Percentiles rank a stretch among this genome's conserved stretches.
phyloP scores from a whole-genome alignment of 2,888 invertebrate species.

The Drosophila leonis region DNA sequence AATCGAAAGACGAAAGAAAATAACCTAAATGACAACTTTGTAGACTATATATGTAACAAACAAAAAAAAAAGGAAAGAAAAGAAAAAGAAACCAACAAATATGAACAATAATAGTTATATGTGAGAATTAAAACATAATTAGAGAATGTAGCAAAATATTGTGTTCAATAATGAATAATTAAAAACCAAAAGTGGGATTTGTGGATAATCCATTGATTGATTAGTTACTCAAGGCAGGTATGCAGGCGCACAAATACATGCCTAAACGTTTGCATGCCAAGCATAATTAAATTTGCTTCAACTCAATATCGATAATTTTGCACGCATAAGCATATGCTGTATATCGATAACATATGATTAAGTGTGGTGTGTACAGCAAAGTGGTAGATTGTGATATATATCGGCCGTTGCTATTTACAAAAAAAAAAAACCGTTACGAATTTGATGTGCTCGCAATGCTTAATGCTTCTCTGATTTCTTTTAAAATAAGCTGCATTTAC shows the following conservation, averaged over 20 bases:
- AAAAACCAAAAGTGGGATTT: slow-evolving; percentile 32
- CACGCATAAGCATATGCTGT: neutral
- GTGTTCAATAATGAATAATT: slow-evolving; percentile 39
- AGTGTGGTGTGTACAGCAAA: neutral
- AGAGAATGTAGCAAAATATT: slow-evolving; percentile 53
- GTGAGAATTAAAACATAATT: slow-evolving; percentile 37
- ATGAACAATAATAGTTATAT: slow-evolving; percentile 73
- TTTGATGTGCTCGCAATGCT: neutral
- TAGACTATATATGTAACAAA: slow-evolving; percentile 58
- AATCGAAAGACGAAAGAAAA: slow-evolving; percentile 23
- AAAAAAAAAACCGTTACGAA: neutral
- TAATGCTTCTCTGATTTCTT: neutral
- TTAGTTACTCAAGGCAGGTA: neutral
- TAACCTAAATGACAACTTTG: slow-evolving; percentile 61
- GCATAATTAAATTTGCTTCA: neutral
- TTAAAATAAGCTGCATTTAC: neutral
- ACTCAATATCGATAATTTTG: slow-evolving; percentile 1
- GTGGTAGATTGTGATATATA: slow-evolving; percentile 4
- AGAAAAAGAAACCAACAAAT: slow-evolving; percentile 46
- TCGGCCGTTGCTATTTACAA: neutral
- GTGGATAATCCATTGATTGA: slow-evolving; percentile 16
- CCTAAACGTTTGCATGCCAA: neutral
- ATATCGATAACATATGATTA: neutral
- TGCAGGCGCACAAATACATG: neutral
- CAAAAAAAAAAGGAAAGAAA: neutral